These are phyloP conservation scores for Xanthorhoe designata DNA, from an alignment of 2,888 invertebrate species.

Conservation along the genomic window DNA sequence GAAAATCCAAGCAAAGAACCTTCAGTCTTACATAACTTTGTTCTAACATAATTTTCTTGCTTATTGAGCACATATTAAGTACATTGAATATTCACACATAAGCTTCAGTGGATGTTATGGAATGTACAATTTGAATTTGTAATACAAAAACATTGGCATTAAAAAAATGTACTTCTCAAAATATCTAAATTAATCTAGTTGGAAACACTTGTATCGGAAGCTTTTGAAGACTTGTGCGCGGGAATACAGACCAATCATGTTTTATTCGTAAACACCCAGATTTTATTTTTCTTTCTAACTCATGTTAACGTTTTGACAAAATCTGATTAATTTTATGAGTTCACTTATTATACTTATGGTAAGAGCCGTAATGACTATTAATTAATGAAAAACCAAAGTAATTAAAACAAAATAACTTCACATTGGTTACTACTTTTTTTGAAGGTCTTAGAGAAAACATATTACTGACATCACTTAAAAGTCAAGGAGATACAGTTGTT, in stretches of 20 bases:
- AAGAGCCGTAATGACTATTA: no score
- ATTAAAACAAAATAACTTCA: no score
- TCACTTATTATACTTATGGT: no score
- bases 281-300: no score
- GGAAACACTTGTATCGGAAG: conserved; percentile 23
- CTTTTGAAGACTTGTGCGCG: conserved; percentile 29
- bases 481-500: no score
- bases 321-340: no score
- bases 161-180: conserved; percentile 24
- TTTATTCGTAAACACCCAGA: conserved; percentile 12
- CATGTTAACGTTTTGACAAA: not conserved
- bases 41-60: conserved; percentile 47
- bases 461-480: no score
- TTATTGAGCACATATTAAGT: conserved; percentile 57
- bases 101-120: conserved; percentile 26
- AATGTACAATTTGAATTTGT: conserved; percentile 29
- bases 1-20: conserved; percentile 31
- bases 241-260: conserved; percentile 6
- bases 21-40: conserved; percentile 58
- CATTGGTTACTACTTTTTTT: no score
- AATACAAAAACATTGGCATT: conserved; percentile 8
- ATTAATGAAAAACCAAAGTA: no score
- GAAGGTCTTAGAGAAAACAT: no score
- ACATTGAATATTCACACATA: conserved; percentile 42
- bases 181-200: conserved; percentile 8